These are phyloP conservation scores for Drosophila saltans DNA, from an alignment of 1,140 invertebrate species.

Conservation along the genomic window DNA sequence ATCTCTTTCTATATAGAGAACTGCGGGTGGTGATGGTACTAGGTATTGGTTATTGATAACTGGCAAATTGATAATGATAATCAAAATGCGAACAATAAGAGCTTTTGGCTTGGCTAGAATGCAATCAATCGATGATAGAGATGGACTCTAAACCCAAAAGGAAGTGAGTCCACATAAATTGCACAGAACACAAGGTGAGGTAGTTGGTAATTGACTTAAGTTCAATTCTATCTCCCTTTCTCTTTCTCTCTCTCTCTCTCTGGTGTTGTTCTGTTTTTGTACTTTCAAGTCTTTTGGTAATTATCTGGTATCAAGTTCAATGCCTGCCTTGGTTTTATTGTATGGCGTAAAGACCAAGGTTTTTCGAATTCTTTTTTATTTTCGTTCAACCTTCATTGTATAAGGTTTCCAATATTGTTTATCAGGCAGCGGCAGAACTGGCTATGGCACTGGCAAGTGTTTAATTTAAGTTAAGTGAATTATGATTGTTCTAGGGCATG, in stretches of 20 bases:
- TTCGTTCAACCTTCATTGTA: conserved; percentile 2
- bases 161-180: conserved; percentile 41
- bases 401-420: conserved; percentile 7
- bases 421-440: background rate
- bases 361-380: background rate
- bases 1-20: background rate
- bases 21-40: conserved; percentile 5
- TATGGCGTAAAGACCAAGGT: conserved; percentile 13
- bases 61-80: conserved; percentile 21
- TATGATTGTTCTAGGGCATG: conserved; percentile 14
- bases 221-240: conserved; percentile 1
- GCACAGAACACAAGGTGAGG: background rate
- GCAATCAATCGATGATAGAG: background rate
- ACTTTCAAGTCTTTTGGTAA: conserved; percentile 4
- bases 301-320: conserved; percentile 50
- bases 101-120: too few relatives aligned
- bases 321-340: conserved; percentile 34
- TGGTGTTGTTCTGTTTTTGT: background rate
- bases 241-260: too few relatives aligned
- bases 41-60: background rate
- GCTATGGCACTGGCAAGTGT: background rate
- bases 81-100: background rate
- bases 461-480: conserved; percentile 3
- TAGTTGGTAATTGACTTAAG: conserved; percentile 10
- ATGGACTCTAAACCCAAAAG: conserved; percentile 43